Conservation (phyloP, 2,797 vertebrate genomes). For the Lindbergichthys nudifrons region DNA sequence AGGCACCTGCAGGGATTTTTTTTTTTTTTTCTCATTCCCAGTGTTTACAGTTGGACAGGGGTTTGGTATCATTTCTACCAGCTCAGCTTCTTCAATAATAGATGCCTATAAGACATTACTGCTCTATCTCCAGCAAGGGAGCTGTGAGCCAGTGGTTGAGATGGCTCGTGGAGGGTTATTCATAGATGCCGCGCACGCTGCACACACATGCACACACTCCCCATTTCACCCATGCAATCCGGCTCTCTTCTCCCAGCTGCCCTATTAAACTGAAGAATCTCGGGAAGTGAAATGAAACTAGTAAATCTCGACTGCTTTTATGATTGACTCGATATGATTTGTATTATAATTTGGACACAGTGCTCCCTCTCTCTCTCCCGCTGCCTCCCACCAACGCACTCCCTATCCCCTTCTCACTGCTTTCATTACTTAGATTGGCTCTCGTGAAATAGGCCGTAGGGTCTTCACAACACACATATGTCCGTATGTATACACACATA, state of each 20-base stretch:
- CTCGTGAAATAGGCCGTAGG: slow-evolving; percentile 65
- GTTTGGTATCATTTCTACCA: slow-evolving; percentile 64
- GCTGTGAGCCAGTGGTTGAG: slow-evolving; percentile 69
- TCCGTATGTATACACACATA: slow-evolving; percentile 35
- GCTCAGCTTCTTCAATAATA: slow-evolving; percentile 80
- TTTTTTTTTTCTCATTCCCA: slow-evolving; percentile 20
- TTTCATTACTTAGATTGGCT: slow-evolving; percentile 84
- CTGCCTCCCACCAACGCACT: slow-evolving; percentile 64
- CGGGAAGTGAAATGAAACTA: slow-evolving; percentile 85
- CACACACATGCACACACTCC: slow-evolving; percentile 37
- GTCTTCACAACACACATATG: slow-evolving; percentile 56
- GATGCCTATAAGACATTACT: slow-evolving; percentile 73
- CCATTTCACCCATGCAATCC: slow-evolving; percentile 76
- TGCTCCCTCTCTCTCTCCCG: slow-evolving; percentile 64
- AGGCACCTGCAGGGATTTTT: slow-evolving; percentile 29
- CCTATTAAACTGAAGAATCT: slow-evolving; percentile 85
- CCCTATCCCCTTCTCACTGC: slow-evolving; percentile 62
- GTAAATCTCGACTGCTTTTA: slow-evolving; percentile 84
- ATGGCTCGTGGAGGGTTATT: slow-evolving; percentile 76
- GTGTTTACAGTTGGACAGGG: slow-evolving; percentile 73
- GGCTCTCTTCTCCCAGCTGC: slow-evolving; percentile 76
- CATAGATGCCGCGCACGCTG: slow-evolving; percentile 57
- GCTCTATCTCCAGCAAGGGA: slow-evolving; percentile 78
- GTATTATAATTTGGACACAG: slow-evolving; percentile 84
- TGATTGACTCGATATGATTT: slow-evolving; percentile 87